Evolutionary conservation across 2,888 invertebrate species (phyloP).

Genomic region (Leistus spinibarbis): DNA sequence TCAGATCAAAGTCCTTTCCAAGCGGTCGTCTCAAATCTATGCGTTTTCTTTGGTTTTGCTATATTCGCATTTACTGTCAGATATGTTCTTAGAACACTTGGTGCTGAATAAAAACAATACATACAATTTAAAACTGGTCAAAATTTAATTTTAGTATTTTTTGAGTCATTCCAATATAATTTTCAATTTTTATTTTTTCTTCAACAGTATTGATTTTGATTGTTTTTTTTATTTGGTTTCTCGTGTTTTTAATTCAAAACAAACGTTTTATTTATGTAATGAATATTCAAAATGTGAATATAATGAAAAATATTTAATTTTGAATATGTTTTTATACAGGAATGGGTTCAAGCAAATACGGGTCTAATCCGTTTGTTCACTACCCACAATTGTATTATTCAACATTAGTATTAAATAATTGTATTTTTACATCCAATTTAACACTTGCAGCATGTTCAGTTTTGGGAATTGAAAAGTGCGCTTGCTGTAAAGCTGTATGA

Average conservation of each 20-base stretch:
- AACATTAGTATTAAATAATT: no score
- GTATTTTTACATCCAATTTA: no score
- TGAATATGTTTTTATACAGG: background rate
- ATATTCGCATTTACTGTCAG: slow-evolving; percentile 92
- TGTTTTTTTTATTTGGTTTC: slow-evolving; percentile 6
- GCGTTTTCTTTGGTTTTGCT: slow-evolving; percentile 88
- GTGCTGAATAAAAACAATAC: slow-evolving; percentile 60
- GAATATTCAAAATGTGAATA: background rate
- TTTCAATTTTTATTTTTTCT: background rate
- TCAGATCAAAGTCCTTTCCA: slow-evolving; percentile 73
- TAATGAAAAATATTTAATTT: slow-evolving; percentile 7
- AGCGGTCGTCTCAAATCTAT: slow-evolving; percentile 82
- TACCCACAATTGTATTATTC: no score
- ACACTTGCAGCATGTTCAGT: no score
- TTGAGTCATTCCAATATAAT: slow-evolving; percentile 27
- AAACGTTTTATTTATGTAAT: background rate
- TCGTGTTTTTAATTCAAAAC: slow-evolving; percentile 13
- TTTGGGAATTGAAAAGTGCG: no score
- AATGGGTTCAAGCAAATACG: background rate
- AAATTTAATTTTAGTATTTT: slow-evolving; percentile 22
- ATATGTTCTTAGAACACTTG: slow-evolving; percentile 83
- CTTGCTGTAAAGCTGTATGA: no score
- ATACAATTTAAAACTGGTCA: slow-evolving; percentile 46
- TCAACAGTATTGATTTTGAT: background rate
- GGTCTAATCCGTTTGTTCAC: background rate